Conservation (phyloP, 2,113 vertebrate genomes). For the Choloepus hoffmanni region DNA sequence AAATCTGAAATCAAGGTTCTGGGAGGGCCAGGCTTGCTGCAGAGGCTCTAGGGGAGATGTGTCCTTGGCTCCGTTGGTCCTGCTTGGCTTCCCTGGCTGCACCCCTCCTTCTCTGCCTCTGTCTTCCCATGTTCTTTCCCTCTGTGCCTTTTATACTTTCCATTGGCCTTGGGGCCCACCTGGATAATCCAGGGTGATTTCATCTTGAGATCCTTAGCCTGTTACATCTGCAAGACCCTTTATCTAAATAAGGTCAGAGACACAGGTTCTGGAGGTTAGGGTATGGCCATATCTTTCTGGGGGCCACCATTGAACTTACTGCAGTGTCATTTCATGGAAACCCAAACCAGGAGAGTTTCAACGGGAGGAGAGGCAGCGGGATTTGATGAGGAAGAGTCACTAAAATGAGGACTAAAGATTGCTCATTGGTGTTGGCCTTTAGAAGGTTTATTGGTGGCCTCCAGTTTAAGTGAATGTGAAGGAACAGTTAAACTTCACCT, state of each 20-base stretch:
- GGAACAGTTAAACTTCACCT: conserved; percentile 20
- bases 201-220: background rate
- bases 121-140: background rate
- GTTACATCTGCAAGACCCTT: background rate
- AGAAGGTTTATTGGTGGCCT: background rate
- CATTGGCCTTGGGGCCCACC: background rate
- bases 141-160: background rate
- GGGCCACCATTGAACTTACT: background rate
- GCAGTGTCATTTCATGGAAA: background rate
- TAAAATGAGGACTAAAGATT: background rate
- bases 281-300: background rate
- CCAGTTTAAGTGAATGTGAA: conserved; percentile 12
- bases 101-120: background rate
- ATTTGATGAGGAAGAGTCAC: background rate
- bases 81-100: background rate
- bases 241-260: background rate
- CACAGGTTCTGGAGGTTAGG: background rate
- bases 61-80: background rate
- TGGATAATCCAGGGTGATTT: background rate
- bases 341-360: background rate
- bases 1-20: background rate
- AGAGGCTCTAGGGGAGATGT: background rate
- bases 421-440: background rate
- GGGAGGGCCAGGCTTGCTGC: background rate
- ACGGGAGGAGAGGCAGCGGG: background rate